Evolutionary conservation across 2,888 invertebrate genomes (phyloP), one percentile per base, ranked within the genome.

Genomic region (Selenia dentaria): DNA sequence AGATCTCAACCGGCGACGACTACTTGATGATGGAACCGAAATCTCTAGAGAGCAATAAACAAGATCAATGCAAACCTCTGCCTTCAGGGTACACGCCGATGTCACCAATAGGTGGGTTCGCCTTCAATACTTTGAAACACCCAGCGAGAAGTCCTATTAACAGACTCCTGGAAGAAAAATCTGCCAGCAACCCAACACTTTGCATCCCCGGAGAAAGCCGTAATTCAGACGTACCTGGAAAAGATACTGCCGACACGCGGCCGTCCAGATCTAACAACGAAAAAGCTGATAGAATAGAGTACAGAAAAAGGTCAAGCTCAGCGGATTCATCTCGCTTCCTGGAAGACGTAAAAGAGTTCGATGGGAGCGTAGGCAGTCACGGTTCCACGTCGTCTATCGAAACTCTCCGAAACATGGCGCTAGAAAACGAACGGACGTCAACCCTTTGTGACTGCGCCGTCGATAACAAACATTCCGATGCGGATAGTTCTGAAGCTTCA

Each of bases 291-390:
- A 59, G 62, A 31, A 54, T 67, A 10, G 78, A 79, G 36, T 77
- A 71, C 43, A 66, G 93, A 38, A 93, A 93, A 64, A 84, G 94
- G n/a, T 95, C 95, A 0, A 94, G 94, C 59, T 95, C 95, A 0
- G 95, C 94, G 0, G 95, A 95, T 70, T 95, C 95, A 0, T 93
- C 94, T 1, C 92, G 94, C 43, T 94, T 94, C 52, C 85, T 93
- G 14, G 94, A 94, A 60, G 92, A 92, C 37, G 79, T 85, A 0
- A 92, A 93, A 27, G 93, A 94, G 61, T 91, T 90, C 26, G 77
- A 75, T 18, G 88, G 87, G 2, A 84, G 89, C 45, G 82, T 83
- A 12, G 79, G 76, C 1, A 74, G 79, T 45, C 74, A 76, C 13
- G 90, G 84, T 1, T 91, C 91, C 0, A 78, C 84, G 3, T 89